Conservation (phyloP, 2,113 vertebrate genomes). For the Stomatorhinus ivindoensis region DNA sequence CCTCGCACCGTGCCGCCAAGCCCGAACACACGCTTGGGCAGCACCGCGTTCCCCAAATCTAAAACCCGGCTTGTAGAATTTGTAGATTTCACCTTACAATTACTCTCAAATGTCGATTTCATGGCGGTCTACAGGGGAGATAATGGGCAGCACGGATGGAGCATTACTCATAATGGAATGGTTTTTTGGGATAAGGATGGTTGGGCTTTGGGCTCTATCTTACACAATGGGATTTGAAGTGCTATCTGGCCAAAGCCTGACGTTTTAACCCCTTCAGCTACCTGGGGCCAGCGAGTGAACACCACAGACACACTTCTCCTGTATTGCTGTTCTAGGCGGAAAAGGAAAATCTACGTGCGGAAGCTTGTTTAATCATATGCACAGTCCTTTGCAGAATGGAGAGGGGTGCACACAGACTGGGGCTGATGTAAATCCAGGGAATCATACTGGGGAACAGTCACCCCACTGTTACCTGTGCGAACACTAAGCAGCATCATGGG, state of each 20-base stretch:
- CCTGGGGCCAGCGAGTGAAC: not conserved
- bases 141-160: constrained; percentile 62
- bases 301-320: not conserved
- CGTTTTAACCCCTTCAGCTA: constrained; percentile 18
- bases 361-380: not conserved
- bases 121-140: constrained; percentile 73
- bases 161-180: constrained; percentile 51
- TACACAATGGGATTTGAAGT: constrained; percentile 17
- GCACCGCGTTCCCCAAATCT: constrained; percentile 55
- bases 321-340: not conserved
- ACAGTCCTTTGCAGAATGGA: not conserved
- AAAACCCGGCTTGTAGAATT: constrained; percentile 56
- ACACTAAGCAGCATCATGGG: not conserved
- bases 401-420: not conserved
- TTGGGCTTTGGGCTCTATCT: constrained; percentile 15
- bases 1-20: constrained; percentile 55
- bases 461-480: not conserved
- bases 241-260: not conserved
- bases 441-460: not conserved
- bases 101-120: constrained; percentile 93
- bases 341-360: not conserved
- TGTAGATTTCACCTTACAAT: constrained; percentile 71
- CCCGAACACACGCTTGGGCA: constrained; percentile 54
- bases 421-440: not conserved
- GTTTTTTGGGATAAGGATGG: constrained; percentile 44